Conservation (phyloP, 2,888 invertebrate species). For the Athalia circularis region DNA sequence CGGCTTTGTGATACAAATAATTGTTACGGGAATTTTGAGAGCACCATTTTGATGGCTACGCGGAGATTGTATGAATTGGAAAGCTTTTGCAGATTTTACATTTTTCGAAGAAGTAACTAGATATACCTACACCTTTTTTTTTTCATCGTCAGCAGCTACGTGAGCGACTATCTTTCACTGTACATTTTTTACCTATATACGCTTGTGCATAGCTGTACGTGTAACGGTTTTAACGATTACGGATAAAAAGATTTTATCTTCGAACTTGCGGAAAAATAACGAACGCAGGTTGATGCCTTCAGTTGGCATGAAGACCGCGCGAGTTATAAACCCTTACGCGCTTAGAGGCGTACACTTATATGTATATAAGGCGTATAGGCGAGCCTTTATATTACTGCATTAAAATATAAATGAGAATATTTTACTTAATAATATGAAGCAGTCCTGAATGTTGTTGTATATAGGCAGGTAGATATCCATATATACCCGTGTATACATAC, state of each 20-base stretch:
- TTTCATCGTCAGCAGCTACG: too few relatives aligned
- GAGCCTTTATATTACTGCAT: slow-evolving; percentile 21
- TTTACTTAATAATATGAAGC: slow-evolving; percentile 21
- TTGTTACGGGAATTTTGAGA: slow-evolving; percentile 67
- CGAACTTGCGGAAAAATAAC: slow-evolving; percentile 35
- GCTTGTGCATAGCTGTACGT: neutral
- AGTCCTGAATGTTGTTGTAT: slow-evolving; percentile 24
- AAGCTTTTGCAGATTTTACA: neutral
- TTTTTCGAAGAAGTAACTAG: neutral
- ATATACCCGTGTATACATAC: slow-evolving; percentile 10
- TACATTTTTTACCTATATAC: neutral
- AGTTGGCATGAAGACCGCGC: slow-evolving; percentile 1
- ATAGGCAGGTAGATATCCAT: slow-evolving; percentile 3
- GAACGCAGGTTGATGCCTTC: slow-evolving; percentile 11
- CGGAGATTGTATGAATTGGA: slow-evolving; percentile 21
- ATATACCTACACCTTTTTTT: neutral
- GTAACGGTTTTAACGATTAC: slow-evolving; percentile 35
- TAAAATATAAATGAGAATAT: slow-evolving; percentile 42
- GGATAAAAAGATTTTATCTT: slow-evolving; percentile 31
- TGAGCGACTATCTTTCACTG: neutral
- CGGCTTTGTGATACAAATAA: slow-evolving; percentile 65
- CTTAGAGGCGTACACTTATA: too few relatives aligned
- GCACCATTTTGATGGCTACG: slow-evolving; percentile 50
- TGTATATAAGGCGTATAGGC: too few relatives aligned
- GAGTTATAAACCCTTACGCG: slow-evolving; percentile 21